phyloP scores from a whole-genome alignment of 2,797 vertebrate species.

The Tenualosa ilisha region DNA sequence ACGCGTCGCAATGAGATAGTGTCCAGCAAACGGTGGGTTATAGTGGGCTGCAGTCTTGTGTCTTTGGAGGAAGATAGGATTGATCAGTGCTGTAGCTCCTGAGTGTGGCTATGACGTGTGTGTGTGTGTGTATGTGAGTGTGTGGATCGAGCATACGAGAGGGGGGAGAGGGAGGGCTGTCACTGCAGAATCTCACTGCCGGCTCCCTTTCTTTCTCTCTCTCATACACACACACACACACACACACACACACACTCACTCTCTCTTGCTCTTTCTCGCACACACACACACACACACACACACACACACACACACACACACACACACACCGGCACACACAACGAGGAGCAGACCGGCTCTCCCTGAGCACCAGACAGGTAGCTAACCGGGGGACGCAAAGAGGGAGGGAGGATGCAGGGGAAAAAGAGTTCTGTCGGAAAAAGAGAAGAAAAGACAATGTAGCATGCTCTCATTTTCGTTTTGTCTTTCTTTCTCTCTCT shows the following conservation, averaged over 20 bases:
- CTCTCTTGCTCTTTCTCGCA: slow-evolving; percentile 56
- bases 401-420: slow-evolving; percentile 45
- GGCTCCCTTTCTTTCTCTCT: slow-evolving; percentile 74
- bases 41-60: slow-evolving; percentile 35
- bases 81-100: slow-evolving; percentile 74
- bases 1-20: no score
- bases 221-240: background rate
- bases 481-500: background rate
- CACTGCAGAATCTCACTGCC: slow-evolving; percentile 75
- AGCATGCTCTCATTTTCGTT: background rate
- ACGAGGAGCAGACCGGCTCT: background rate
- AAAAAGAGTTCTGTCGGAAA: background rate
- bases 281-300: slow-evolving; percentile 53
- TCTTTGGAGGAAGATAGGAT: slow-evolving; percentile 70
- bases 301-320: background rate
- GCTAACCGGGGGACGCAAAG: slow-evolving; percentile 44
- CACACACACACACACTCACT: background rate
- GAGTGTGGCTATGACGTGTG: slow-evolving; percentile 39
- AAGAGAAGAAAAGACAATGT: background rate
- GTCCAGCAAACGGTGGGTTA: no score
- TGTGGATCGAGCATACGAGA: slow-evolving; percentile 51
- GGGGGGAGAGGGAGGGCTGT: slow-evolving; percentile 58
- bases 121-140: slow-evolving; percentile 14
- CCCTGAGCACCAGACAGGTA: slow-evolving; percentile 39
- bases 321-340: slow-evolving; percentile 45